These are phyloP conservation scores for Anodontia alba DNA, from an alignment of 2,888 invertebrate species.

Conservation along the genomic window DNA sequence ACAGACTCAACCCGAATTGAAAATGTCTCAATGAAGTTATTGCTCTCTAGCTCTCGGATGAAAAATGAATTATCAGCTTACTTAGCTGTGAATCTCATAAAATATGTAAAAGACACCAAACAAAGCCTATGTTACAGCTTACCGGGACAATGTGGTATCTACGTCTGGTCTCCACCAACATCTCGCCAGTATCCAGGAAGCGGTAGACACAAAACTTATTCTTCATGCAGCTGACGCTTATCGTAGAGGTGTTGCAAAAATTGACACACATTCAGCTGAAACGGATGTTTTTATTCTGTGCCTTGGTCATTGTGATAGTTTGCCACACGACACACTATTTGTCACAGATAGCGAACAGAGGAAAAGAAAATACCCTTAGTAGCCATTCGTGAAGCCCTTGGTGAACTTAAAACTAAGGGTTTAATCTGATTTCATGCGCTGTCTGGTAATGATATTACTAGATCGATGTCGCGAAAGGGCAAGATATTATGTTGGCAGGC, in stretches of 20 bases:
- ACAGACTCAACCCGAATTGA: neutral
- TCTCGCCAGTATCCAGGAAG: neutral
- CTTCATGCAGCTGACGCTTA: too few species aligned
- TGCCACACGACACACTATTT: neutral
- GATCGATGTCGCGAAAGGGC: neutral
- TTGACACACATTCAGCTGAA: neutral
- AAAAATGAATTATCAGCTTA: neutral
- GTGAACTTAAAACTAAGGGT: neutral
- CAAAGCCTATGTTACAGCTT: neutral
- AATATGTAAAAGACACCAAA: neutral
- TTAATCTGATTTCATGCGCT: neutral
- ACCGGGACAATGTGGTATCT: neutral
- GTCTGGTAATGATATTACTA: neutral
- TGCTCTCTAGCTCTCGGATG: neutral
- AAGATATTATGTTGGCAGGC: neutral
- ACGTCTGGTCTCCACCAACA: neutral
- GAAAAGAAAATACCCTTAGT: neutral
- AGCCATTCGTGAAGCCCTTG: neutral
- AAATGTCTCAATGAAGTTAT: neutral
- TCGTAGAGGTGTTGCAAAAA: neutral
- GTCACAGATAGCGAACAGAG: neutral
- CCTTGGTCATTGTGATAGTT: neutral
- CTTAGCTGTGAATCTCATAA: neutral
- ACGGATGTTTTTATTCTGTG: neutral
- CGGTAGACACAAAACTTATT: too few species aligned